Conservation (phyloP, 2,888 invertebrate species). For the Drosophila tanythrix region DNA sequence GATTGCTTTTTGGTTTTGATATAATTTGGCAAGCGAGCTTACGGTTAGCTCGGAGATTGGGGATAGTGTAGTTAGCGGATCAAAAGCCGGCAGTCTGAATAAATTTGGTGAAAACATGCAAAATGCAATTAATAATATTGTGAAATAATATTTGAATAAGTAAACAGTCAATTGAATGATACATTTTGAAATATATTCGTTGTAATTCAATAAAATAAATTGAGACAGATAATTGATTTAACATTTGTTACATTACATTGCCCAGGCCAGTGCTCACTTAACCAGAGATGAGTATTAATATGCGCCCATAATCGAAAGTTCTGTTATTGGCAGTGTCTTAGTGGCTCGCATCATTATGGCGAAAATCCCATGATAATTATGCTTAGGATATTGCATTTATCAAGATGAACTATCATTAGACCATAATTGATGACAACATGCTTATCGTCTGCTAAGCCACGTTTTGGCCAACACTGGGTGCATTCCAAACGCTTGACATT, state of each 20-base stretch:
- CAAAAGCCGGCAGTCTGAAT: slow-evolving; percentile 3
- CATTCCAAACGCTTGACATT: slow-evolving; percentile 36
- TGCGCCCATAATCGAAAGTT: slow-evolving; percentile 5
- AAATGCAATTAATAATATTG: neutral
- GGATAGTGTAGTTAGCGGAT: slow-evolving; percentile 3
- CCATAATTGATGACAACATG: slow-evolving; percentile 42
- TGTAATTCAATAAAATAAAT: neutral
- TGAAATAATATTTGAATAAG: neutral
- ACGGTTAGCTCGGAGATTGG: slow-evolving; percentile 12
- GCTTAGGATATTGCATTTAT: slow-evolving; percentile 48
- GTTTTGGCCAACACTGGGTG: slow-evolving; percentile 23
- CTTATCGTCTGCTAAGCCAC: slow-evolving; percentile 38
- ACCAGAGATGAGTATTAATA: neutral
- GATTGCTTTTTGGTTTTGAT: slow-evolving; percentile 63
- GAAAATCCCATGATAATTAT: slow-evolving; percentile 30
- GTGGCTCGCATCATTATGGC: slow-evolving; percentile 20
- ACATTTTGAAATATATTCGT: neutral
- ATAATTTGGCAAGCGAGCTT: neutral
- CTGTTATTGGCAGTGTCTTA: neutral
- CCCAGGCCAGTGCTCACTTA: neutral
- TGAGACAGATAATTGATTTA: neutral
- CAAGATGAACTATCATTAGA: slow-evolving; percentile 27
- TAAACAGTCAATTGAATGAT: slow-evolving; percentile 2
- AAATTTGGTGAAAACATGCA: slow-evolving; percentile 3
- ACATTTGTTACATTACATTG: neutral